These are phyloP conservation scores for Chelon auratus DNA, from an alignment of 2,797 vertebrate species.

Conservation along the genomic window DNA sequence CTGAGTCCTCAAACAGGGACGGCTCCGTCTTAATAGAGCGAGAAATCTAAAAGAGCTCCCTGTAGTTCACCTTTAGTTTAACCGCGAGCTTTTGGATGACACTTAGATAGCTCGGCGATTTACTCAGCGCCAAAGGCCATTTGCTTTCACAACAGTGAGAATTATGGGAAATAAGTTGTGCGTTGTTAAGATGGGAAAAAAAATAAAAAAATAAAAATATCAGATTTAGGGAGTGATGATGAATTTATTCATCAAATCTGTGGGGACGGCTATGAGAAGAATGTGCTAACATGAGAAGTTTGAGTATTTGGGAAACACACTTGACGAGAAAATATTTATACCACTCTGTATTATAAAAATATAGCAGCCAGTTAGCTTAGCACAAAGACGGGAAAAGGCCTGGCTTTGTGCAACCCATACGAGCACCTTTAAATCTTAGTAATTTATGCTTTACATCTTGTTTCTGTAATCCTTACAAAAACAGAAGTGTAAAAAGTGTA, in stretches of 20 bases:
- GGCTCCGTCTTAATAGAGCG: constrained; percentile 63
- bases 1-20: constrained; percentile 63
- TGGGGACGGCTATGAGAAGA: too few species aligned
- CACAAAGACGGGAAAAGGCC: not conserved
- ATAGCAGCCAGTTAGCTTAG: not conserved
- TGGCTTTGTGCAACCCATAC: too few species aligned
- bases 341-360: too few species aligned
- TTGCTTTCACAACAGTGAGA: constrained; percentile 41
- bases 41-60: constrained; percentile 78
- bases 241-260: constrained; percentile 1
- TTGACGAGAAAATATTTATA: not conserved
- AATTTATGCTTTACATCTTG: not conserved
- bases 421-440: not conserved
- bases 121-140: constrained; percentile 22
- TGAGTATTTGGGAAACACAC: too few species aligned
- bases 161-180: not conserved
- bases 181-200: not conserved
- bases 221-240: not conserved
- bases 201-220: too few species aligned
- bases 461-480: not conserved
- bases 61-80: constrained; percentile 76
- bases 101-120: constrained; percentile 47
- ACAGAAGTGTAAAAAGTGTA: not conserved
- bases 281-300: too few species aligned
- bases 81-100: constrained; percentile 55